Base-by-base conservation (phyloP, 2,888 invertebrate genomes). In the Drepana falcataria region DNA sequence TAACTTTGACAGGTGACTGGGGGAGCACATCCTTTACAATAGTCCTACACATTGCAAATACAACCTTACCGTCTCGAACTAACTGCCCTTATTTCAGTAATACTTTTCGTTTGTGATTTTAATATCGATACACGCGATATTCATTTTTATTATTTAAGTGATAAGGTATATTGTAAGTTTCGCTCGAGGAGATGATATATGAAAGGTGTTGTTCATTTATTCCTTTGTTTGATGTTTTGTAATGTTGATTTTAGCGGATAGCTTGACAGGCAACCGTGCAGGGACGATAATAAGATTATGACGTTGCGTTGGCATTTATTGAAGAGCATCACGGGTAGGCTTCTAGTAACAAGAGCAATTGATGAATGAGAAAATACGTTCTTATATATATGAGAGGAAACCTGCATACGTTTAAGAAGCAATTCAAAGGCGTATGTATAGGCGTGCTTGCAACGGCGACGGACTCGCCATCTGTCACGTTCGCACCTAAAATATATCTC, bases 1-100 rank as follows among this genome's bases (percentile, higher is more conserved):
- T 64, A 60, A 65, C 68, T 70, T 68, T 82, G 82, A 81, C 82
- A 81, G 81, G 78, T 77, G 60, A 63, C 56, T 55, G 63, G 71
- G 74, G 70, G 68, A 64, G 54, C 59, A 41, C 47, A 47, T 7
- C 53, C 49, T 49, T 37, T 7, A 9, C 9, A 44, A 44, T 44
- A 7, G 9, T 9, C 9, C 6, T 9, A 9, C 33, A 33, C 6
- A 49, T 2, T 37, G 5, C 37, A 49, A 40, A 33, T 9, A 9
- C 35, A 48, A 7, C 35, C 48, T 35, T 35, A 35, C 21, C 2
- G 5, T 6, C 37, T 40, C 40, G 21, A 33, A 33, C 6, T 6
- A 2, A 9, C 2, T n/a, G 4, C 6, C 2, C 33, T 21, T 49
- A 7, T 7, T 33, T 3, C 1, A 4, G 2, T 37, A 40, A 5